Evolutionary conservation across 2,113 vertebrate genomes (phyloP).

Genomic region (Falcunculus frontatus): DNA sequence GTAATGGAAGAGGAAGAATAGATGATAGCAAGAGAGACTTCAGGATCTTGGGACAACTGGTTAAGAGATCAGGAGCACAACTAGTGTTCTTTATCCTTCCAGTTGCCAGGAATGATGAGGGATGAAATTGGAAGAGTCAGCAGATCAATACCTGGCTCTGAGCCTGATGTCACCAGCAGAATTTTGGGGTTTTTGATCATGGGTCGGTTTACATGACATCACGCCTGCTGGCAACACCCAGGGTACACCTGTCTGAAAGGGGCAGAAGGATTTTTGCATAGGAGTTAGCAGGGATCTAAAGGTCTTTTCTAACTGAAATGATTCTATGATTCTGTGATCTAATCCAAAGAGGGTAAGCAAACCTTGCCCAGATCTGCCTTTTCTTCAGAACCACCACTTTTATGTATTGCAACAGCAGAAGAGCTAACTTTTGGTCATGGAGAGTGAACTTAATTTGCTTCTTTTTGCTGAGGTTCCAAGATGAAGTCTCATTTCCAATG

Average conservation of each 20-base stretch:
- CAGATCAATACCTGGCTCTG: neutral
- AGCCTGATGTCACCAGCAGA: neutral
- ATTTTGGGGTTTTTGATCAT: neutral
- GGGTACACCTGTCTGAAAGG: neutral
- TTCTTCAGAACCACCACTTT: neutral
- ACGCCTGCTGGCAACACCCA: neutral
- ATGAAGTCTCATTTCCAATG: neutral
- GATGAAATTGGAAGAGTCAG: neutral
- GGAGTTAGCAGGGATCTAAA: neutral
- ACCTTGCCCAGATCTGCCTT: neutral
- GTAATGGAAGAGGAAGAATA: neutral
- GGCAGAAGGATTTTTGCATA: neutral
- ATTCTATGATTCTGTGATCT: neutral
- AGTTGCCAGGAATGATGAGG: neutral
- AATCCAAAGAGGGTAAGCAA: neutral
- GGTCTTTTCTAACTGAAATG: neutral
- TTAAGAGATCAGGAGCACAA: neutral
- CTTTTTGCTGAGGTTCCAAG: neutral
- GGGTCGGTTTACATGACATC: neutral
- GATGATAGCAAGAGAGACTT: neutral
- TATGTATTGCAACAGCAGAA: neutral
- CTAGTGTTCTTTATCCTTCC: neutral
- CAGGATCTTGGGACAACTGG: neutral
- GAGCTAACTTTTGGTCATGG: neutral
- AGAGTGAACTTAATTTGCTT: conserved; percentile 7